phyloP scores from a whole-genome alignment of 1,140 invertebrate genomes.

The Cotesia glomerata region DNA sequence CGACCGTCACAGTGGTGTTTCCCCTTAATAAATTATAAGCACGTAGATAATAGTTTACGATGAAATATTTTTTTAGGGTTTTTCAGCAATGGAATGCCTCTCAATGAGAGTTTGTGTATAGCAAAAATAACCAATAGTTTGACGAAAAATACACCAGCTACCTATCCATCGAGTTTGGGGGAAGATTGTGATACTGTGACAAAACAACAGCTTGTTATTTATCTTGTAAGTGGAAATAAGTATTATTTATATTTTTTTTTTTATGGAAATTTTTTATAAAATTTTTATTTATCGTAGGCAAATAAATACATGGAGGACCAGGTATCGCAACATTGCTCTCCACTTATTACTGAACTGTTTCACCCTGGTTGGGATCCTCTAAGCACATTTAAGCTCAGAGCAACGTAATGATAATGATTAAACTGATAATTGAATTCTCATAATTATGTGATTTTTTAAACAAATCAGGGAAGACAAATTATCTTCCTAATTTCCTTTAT shows the following conservation, averaged over 20 bases:
- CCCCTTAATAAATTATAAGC: too few species aligned
- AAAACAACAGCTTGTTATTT: conserved; percentile 68
- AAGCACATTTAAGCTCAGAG: not conserved
- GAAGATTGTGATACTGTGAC: conserved; percentile 60
- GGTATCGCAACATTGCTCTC: conserved; percentile 85
- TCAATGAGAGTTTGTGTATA: conserved; percentile 51
- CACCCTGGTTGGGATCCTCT: conserved; percentile 59
- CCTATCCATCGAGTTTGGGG: conserved; percentile 71
- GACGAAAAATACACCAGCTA: conserved; percentile 54
- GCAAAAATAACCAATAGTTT: conserved; percentile 67
- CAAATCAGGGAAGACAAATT: conserved; percentile 1
- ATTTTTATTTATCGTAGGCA: conserved; percentile 65
- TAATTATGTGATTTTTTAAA: not conserved
- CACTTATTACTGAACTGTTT: conserved; percentile 75
- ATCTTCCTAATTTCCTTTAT: too few species aligned
- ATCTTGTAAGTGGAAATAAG: conserved; percentile 71
- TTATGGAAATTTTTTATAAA: not conserved
- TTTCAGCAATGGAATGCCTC: conserved; percentile 1
- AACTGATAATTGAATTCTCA: not conserved
- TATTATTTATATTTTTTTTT: conserved; percentile 23
- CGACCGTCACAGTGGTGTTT: too few species aligned
- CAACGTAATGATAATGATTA: conserved; percentile 11
- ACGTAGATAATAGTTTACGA: not conserved
- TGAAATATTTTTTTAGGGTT: conserved; percentile 39
- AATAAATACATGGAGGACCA: conserved; percentile 85